Evolutionary conservation across 2,797 vertebrate genomes (phyloP).

Genomic region (Leptatherina wallacei): DNA sequence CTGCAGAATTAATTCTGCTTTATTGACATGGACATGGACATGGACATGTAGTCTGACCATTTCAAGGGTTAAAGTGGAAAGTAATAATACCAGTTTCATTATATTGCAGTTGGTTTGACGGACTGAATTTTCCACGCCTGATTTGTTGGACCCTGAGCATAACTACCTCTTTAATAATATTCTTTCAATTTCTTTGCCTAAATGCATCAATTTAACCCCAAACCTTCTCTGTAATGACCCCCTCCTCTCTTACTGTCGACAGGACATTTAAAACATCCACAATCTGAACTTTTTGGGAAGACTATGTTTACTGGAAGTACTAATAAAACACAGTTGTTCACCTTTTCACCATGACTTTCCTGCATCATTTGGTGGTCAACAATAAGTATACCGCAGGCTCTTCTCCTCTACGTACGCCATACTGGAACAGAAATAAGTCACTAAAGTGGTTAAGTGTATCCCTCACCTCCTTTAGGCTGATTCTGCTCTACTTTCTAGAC

Average conservation of each 20-base stretch:
- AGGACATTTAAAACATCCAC: not conserved
- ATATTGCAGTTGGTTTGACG: not conserved
- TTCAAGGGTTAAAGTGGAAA: not conserved
- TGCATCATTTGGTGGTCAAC: not conserved
- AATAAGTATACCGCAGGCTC: not conserved
- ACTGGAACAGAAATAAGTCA: constrained; percentile 2
- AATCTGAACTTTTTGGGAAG: not conserved
- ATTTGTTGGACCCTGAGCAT: too few relatives aligned
- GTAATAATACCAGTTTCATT: not conserved
- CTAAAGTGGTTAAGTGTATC: not conserved
- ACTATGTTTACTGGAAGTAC: not conserved
- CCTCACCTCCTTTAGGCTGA: not conserved
- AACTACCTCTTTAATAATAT: not conserved
- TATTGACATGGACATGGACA: not conserved
- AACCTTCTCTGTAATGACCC: not conserved
- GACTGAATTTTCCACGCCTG: too few relatives aligned
- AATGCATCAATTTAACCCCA: not conserved
- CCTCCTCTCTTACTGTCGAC: not conserved
- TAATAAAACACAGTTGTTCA: not conserved
- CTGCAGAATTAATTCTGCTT: not conserved
- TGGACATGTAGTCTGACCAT: not conserved
- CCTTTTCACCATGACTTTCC: not conserved
- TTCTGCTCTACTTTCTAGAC: not conserved
- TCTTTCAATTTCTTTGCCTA: not conserved
- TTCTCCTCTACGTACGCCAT: not conserved